Percentiles rank a stretch among this genome's conserved stretches.
phyloP scores from a whole-genome alignment of 2,797 vertebrate species.

The Ceryle rudis region DNA sequence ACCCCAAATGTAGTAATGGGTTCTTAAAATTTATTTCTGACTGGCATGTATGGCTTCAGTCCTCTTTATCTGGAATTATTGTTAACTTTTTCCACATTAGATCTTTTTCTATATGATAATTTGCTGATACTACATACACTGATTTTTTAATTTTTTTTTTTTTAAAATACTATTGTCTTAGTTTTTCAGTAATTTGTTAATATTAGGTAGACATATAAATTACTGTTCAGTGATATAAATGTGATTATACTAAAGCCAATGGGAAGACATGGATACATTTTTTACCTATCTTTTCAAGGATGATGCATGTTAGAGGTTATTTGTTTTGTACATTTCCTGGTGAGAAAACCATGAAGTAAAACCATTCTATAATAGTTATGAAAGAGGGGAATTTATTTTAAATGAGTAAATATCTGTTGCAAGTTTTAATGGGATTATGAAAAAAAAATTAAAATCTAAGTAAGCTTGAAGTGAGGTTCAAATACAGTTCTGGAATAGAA shows the following conservation, averaged over 20 bases:
- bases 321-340: not conserved
- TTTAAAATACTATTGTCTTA: not conserved
- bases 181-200: not conserved
- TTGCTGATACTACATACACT: not conserved
- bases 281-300: not conserved
- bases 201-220: not conserved
- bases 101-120: not conserved
- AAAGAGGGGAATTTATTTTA: not conserved
- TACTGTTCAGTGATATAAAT: not conserved
- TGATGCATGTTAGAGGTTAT: not conserved
- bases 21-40: not conserved
- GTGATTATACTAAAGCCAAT: not conserved
- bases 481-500: not conserved
- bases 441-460: not conserved
- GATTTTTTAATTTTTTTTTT: not conserved
- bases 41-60: not conserved
- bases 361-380: not conserved
- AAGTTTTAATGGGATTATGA: not conserved
- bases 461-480: not conserved
- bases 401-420: not conserved
- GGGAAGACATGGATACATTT: not conserved
- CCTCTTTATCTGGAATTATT: not conserved
- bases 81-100: not conserved
- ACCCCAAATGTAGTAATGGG: rapidly evolving
- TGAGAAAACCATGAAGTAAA: not conserved